Evolutionary conservation across 2,113 vertebrate genomes (phyloP).

Genomic region (Fregetta grallaria): DNA sequence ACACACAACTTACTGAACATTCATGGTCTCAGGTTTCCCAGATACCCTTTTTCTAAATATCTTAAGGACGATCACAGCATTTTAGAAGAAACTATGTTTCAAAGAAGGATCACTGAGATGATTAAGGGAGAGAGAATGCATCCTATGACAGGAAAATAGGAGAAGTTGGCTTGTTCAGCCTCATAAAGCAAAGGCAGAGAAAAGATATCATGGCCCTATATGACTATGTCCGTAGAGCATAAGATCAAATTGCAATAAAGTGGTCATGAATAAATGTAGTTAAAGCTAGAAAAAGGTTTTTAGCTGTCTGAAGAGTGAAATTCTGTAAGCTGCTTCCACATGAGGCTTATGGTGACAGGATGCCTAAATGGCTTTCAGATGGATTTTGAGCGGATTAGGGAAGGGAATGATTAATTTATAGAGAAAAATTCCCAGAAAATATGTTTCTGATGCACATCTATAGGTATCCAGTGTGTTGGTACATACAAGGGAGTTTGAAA

Average conservation of each 20-base stretch:
- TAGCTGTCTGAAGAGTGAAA: neutral
- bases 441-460: neutral
- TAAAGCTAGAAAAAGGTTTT: neutral
- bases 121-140: neutral
- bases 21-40: neutral
- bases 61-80: neutral
- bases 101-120: neutral
- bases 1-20: neutral
- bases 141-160: neutral
- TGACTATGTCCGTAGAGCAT: neutral
- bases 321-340: neutral
- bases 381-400: neutral
- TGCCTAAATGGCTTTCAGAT: slow-evolving; percentile 15
- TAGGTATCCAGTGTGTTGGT: neutral
- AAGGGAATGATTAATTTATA: neutral
- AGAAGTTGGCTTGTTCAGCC: neutral
- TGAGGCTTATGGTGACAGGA: neutral
- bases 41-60: neutral
- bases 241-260: neutral
- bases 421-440: neutral
- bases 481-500: neutral
- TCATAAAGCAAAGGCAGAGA: neutral
- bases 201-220: neutral
- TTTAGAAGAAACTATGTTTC: neutral
- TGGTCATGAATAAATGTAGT: neutral